Evolutionary conservation across 2,888 invertebrate genomes (phyloP).

Genomic region (Meghimatium bilineatum): DNA sequence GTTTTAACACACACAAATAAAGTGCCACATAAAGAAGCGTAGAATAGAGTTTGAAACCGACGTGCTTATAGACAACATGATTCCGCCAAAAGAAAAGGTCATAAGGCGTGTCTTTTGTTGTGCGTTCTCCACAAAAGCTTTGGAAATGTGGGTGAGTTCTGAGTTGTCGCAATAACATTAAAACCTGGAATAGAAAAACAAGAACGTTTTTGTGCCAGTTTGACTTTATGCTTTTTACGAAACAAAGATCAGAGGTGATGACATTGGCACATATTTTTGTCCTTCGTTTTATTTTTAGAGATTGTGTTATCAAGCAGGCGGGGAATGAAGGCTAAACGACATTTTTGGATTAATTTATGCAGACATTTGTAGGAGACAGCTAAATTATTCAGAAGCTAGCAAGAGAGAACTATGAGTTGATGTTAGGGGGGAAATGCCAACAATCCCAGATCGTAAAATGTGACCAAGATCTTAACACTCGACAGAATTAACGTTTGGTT

Average conservation of each 20-base stretch:
- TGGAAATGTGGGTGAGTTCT: neutral
- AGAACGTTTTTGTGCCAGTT: neutral
- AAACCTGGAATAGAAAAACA: neutral
- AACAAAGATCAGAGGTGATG: neutral
- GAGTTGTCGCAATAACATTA: neutral
- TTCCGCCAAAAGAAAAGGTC: neutral
- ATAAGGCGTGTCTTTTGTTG: neutral
- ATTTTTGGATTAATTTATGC: slow-evolving; percentile 10
- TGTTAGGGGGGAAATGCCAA: slow-evolving; percentile 14
- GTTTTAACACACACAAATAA: neutral
- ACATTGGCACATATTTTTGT: neutral
- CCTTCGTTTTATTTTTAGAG: neutral
- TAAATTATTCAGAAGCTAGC: slow-evolving; percentile 17
- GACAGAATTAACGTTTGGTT: slow-evolving; percentile 16
- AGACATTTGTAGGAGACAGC: slow-evolving; percentile 3
- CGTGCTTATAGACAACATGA: neutral
- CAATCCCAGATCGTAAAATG: slow-evolving; percentile 33
- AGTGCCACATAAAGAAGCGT: neutral
- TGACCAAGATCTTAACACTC: neutral
- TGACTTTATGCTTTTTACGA: neutral
- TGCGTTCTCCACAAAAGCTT: neutral
- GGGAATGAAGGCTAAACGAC: neutral
- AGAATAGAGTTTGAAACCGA: neutral
- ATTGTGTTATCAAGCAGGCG: neutral
- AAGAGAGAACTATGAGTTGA: neutral